A percentile compares a stretch with the other conserved stretches of the same genome.
phyloP scores from a whole-genome alignment of 2,888 invertebrate species.

The Limenitis camilla region DNA sequence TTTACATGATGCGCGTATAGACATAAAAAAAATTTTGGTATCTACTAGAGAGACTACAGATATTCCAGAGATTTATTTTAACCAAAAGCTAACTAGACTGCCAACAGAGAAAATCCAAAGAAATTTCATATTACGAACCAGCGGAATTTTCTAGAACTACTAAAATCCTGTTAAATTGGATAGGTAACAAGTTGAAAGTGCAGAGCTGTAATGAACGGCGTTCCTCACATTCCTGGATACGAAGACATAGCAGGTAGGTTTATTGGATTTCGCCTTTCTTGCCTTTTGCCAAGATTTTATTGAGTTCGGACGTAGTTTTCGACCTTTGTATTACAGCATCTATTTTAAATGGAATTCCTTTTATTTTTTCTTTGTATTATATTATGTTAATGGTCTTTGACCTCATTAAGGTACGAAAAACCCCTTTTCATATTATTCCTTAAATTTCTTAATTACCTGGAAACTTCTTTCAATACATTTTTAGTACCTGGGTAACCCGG shows the following conservation, averaged over 20 bases:
- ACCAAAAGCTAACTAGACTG: not conserved
- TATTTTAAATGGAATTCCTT: not conserved
- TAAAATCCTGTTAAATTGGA: conserved; percentile 52
- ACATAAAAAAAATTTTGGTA: too few species aligned
- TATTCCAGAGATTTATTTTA: too few species aligned
- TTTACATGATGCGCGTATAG: too few species aligned
- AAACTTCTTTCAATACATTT: too few species aligned
- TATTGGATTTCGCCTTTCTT: conserved; percentile 54
- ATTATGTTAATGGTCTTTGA: too few species aligned
- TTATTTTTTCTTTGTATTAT: not conserved
- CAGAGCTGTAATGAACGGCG: conserved; percentile 60
- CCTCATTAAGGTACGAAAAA: too few species aligned
- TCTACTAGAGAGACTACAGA: too few species aligned
- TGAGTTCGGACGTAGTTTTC: conserved; percentile 26
- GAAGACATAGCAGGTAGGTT: conserved; percentile 57
- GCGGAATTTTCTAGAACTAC: conserved; percentile 22
- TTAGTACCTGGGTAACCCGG: too few species aligned
- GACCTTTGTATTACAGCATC: conserved; percentile 6
- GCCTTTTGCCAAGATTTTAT: conserved; percentile 38
- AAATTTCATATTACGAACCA: conserved; percentile 23
- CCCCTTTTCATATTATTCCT: too few species aligned
- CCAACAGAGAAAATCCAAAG: conserved; percentile 10
- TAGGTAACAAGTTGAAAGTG: conserved; percentile 58
- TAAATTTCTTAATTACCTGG: too few species aligned
- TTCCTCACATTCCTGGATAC: conserved; percentile 51